These are phyloP conservation scores for Eumacrocentrus americanus DNA, from an alignment of 2,888 invertebrate species.

Conservation along the genomic window DNA sequence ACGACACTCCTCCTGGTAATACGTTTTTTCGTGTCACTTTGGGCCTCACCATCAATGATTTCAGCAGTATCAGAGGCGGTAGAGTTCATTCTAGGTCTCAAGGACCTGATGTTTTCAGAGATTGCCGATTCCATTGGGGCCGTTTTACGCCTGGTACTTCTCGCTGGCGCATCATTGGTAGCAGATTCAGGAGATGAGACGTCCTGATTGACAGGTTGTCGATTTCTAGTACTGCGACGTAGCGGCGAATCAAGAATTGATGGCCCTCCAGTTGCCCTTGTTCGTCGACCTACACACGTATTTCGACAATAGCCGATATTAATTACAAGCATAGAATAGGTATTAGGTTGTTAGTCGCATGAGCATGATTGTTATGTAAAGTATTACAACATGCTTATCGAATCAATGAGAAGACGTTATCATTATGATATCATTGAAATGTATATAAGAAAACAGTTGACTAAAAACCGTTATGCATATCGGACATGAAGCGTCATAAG, in stretches of 20 bases:
- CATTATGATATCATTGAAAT: too few species aligned
- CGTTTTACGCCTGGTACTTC: conserved; percentile 32
- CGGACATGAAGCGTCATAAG: conserved; percentile 1
- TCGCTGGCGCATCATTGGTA: conserved; percentile 32
- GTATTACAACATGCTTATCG: too few species aligned
- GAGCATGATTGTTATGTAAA: too few species aligned
- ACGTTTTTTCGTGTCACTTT: conserved; percentile 26
- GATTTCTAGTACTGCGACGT: conserved; percentile 46
- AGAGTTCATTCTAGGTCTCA: conserved; percentile 39
- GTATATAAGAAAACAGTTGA: too few species aligned
- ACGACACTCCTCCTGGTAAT: conserved; percentile 32
- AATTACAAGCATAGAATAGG: too few species aligned
- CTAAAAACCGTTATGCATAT: conserved; percentile 32
- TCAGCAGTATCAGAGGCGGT: conserved; percentile 42
- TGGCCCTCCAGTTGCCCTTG: conserved; percentile 27
- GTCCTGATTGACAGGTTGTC: conserved; percentile 28
- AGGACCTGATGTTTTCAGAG: conserved; percentile 19
- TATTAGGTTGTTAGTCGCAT: too few species aligned
- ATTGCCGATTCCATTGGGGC: conserved; percentile 27
- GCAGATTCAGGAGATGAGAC: conserved; percentile 41
- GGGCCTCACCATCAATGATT: conserved; percentile 33
- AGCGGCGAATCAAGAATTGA: conserved; percentile 41
- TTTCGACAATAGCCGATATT: too few species aligned
- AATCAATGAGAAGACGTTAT: too few species aligned
- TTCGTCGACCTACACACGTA: conserved; percentile 40